Evolutionary conservation across 1,140 invertebrate species (phyloP), one percentile per base, ranked within the genome.

Genomic region (Drosophila hydei): DNA sequence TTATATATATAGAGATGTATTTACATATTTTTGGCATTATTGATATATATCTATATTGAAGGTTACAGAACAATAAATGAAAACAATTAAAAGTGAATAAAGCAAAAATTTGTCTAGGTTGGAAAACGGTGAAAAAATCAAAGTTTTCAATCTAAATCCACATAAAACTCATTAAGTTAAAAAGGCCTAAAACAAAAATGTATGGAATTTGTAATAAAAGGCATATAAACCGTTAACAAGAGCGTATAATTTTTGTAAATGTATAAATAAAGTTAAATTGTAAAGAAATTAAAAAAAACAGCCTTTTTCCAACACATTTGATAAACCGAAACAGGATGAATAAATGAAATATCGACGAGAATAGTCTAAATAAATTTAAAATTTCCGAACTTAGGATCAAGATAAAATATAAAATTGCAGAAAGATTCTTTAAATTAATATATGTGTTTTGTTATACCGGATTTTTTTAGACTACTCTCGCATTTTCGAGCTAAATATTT

Each of bases 21-120:
- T 87, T 85, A 85, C 81, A 85, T 77, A 87, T 85, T 85, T 87
- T 85, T 87, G 81, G 80, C 81, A 85, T 87, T 71, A 85, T 74
- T 80, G 62, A 79, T 65, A 84, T 73, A 74, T 73, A 77, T 33
- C 30, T 33, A 33, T 33, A 33, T 59, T 62, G 70, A 65, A 43
- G 63, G 52, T 77, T 70, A 48, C 60, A 74, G 61, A 77, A 80
- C 60, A 77, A 78, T 81, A 75, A 76, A 54, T 54, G 48, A 59
- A 52, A 54, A 45, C 50, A 23, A 38, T 62, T 55, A 60, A 60
- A 80, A 55, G 11, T 40, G 23, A 60, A 56, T 55, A 50, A 62
- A 64, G 38, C 14, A 67, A 55, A 75, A 56, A 75, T 62, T 80
- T 87, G 61, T 70, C 73, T 72, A 77, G 67, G 67, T 43, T 75